Evolutionary conservation across 1,140 invertebrate genomes (phyloP), one percentile per base, ranked within the genome.

Genomic region (Asbolus verrucosus): DNA sequence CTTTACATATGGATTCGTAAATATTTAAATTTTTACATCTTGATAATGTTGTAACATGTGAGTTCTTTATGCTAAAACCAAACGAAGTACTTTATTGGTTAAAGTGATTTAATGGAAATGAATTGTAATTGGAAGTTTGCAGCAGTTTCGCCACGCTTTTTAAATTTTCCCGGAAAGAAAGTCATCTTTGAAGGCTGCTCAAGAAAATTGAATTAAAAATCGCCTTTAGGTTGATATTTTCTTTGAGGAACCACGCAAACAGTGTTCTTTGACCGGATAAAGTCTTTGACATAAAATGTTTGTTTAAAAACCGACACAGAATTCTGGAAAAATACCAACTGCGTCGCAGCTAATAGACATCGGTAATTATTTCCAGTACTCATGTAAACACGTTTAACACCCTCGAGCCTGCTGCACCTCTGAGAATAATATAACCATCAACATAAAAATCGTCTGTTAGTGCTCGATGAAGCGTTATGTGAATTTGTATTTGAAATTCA

Each of bases 401-500:
- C 11, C 2, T 4, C 6, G 2, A 3, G 11, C 5, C 33, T 11
- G 5, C 5, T 2, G 33, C 2, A 36, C 11, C 2, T 3, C 33
- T n/a, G n/a, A n/a, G n/a, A n/a, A n/a, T n/a, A n/a, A n/a, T n/a
- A n/a, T n/a, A n/a, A 11, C 33, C 33, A 11, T 36, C 11, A 6
- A 11, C 33, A n/a, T 36, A 36, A 36, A 36, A 36, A 6, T 36
- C 6, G 33, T n/a, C 11, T 5, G 43, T 54, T 54, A 54, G 6
- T 24, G 43, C 19, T 50, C 43, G 21, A 50, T 54, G 46, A 27
- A 54, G 27, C 21, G 46, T 54, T 27, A 50, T 36, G 33, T 36
- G 33, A 36, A 36, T 36, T 36, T 36, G 30, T 63, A 63, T 63
- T 63, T 63, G 60, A 27, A 63, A 63, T 63, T 63, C 60, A 63